Percentiles rank a stretch among this genome's conserved stretches.
Evolutionary conservation across 64 coral and sea anemone species (phyloP).

Genomic region (Stichodactyla mertensii): DNA sequence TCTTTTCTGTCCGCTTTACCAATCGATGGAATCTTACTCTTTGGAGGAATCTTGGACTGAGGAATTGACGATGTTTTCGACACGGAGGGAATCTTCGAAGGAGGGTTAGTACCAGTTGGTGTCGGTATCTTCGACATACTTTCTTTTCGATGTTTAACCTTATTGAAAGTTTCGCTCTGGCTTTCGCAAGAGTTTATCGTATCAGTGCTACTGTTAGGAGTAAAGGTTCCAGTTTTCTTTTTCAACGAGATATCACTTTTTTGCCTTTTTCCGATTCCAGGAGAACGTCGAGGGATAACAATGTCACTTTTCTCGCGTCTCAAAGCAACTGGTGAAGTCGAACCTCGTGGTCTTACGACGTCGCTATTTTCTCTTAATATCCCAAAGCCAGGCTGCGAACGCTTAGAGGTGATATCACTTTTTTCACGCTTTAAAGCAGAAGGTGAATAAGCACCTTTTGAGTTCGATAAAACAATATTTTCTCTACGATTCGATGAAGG

Average conservation of each 20-base stretch:
- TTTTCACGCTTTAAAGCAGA: constrained; percentile 36
- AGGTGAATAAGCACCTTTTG: constrained; percentile 16
- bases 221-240: constrained; percentile 33
- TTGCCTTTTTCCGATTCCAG: not conserved
- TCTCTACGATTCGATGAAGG: not conserved
- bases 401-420: not conserved
- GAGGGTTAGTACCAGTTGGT: not conserved
- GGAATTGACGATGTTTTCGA: constrained; percentile 7
- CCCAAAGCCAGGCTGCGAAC: constrained; percentile 27
- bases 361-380: constrained; percentile 45
- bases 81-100: constrained; percentile 39
- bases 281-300: not conserved
- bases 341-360: constrained; percentile 25
- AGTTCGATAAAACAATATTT: not conserved
- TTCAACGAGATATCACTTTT: constrained; percentile 25
- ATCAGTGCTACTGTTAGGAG: constrained; percentile 10
- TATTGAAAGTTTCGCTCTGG: not conserved
- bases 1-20: constrained; percentile 37
- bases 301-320: constrained; percentile 62
- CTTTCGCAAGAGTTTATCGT: constrained; percentile 36
- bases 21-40: constrained; percentile 50
- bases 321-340: not conserved
- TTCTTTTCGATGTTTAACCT: not conserved
- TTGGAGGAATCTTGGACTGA: constrained; percentile 32
- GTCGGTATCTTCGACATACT: constrained; percentile 64